Base-by-base conservation (phyloP, 2,888 invertebrate genomes). In the Campoplex capitator region DNA sequence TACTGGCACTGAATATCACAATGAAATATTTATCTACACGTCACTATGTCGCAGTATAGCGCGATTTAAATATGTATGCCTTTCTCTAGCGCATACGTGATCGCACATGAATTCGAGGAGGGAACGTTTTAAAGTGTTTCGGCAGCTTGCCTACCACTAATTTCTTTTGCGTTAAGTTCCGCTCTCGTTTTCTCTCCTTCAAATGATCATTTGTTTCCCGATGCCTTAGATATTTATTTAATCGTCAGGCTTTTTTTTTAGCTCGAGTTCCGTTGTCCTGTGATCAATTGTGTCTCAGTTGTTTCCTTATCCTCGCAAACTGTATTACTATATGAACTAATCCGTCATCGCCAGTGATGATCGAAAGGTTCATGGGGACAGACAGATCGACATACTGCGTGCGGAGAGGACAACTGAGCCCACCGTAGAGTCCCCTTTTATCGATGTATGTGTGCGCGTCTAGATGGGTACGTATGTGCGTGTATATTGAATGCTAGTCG, bases 121-220 rank as follows among this genome's bases (percentile, higher is more conserved):
- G 71, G 23, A 51, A 58, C 23, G 51, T 70, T 78, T n/a, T 1
- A 58, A 58, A 51, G 51, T 54, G 51, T 74, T 38, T 74, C 58
- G 51, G n/a, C 56, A 84, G 38, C n/a, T 58, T 35, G 79, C 18
- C 58, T n/a, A 70, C 32, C 65, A 65, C 51, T 42, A 4, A 11
- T 71, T 51, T 18, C 45, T 54, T 16, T 71, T 58, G 23, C 76
- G 65, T 51, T 62, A 11, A 32, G 51, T 58, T 9, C 48, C 9
- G 32, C 75, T 48, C 16, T 51, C 51, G 42, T 38, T 58, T 18
- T 75, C 23, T 68, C 23, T 68, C 16, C 54, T 23, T 32, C 56
- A 32, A 45, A 56, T 45, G 28, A n/a, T 28, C 58, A 62, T 81
- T 85, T 38, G 18, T 51, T 82, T 68, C 28, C 35, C 18, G 35